phyloP scores from a whole-genome alignment of 2,797 vertebrate species.

The Gadopsis bispinosus region DNA sequence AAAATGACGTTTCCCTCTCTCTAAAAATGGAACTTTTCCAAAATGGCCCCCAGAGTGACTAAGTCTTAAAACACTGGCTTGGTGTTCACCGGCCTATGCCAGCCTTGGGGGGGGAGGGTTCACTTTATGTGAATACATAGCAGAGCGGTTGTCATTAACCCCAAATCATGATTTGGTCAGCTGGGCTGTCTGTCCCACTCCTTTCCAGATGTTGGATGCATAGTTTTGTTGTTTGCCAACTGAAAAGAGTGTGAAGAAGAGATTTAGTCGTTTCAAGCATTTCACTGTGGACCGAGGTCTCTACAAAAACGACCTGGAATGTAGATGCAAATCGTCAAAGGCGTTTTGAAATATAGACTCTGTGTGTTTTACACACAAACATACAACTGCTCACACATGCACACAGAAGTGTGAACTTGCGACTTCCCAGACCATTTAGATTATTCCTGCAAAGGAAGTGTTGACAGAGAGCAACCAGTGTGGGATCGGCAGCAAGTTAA shows the following conservation, averaged over 20 bases:
- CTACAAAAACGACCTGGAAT: too few relatives aligned
- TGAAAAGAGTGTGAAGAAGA: background rate
- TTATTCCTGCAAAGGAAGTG: slow-evolving; percentile 77
- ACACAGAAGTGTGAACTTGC: slow-evolving; percentile 66
- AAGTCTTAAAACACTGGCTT: too few relatives aligned
- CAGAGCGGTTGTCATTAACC: too few relatives aligned
- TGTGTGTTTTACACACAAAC: background rate
- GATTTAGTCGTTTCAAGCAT: background rate
- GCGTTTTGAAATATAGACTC: background rate
- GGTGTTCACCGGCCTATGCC: too few relatives aligned
- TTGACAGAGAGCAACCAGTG: slow-evolving; percentile 73
- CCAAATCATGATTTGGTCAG: slow-evolving; percentile 1
- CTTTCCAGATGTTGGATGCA: background rate
- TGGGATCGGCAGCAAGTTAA: slow-evolving; percentile 66
- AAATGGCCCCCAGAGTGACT: too few relatives aligned
- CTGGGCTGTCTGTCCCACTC: background rate
- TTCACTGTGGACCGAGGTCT: background rate
- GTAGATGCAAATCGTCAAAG: too few relatives aligned
- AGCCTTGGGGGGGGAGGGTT: too few relatives aligned
- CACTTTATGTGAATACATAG: too few relatives aligned
- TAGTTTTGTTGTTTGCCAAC: background rate
- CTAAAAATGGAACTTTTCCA: too few relatives aligned
- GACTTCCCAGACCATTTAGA: slow-evolving; percentile 76
- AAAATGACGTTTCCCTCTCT: too few relatives aligned
- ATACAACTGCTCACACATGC: slow-evolving; percentile 19